Conservation (phyloP, 2,888 invertebrate genomes). For the Torymus auratus region DNA sequence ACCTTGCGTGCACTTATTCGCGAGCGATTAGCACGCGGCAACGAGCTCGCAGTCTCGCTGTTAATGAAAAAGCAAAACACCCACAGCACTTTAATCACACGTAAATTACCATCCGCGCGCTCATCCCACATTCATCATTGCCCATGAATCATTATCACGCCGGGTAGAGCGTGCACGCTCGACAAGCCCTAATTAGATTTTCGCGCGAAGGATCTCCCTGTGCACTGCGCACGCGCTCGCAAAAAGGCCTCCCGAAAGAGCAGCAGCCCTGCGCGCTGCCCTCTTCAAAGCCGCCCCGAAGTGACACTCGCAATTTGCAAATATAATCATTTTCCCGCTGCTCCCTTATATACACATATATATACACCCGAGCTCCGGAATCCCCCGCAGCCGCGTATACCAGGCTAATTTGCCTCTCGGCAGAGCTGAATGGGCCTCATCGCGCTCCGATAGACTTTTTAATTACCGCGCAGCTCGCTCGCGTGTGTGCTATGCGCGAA, state of each 20-base stretch:
- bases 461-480: conserved; percentile 30
- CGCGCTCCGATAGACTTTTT: conserved; percentile 57
- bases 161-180: neutral
- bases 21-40: no score
- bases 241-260: conserved; percentile 8
- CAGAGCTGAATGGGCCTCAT: conserved; percentile 39
- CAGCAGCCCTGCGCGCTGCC: neutral
- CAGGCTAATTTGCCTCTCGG: conserved; percentile 35
- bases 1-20: no score
- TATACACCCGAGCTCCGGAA: neutral
- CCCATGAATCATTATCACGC: conserved; percentile 54
- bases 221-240: neutral
- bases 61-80: conserved; percentile 48
- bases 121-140: conserved; percentile 44
- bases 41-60: no score
- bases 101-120: conserved; percentile 33
- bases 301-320: conserved; percentile 54
- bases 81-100: conserved; percentile 52
- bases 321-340: conserved; percentile 41
- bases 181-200: conserved; percentile 56
- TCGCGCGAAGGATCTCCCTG: conserved; percentile 26
- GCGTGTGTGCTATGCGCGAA: neutral
- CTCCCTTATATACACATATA: no score
- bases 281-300: conserved; percentile 45
- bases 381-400: neutral